Evolutionary conservation across 2,797 vertebrate species (phyloP), one percentile per base, ranked within the genome.

Genomic region (Nothura maculosa): DNA sequence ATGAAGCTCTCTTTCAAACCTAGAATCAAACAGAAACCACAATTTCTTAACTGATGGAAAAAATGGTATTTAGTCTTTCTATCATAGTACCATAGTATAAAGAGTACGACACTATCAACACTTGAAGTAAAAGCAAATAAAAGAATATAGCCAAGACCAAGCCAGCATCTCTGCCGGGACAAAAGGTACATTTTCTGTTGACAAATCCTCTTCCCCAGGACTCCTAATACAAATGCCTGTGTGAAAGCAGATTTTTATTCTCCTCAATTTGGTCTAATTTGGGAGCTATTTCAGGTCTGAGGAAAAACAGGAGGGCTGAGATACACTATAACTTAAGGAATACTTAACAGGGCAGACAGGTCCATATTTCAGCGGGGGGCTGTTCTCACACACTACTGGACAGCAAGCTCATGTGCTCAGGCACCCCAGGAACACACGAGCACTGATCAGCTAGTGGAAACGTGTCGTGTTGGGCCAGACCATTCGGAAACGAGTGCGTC

Each of bases 151-250:
- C 10, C 10, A 67, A 67, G 54, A 34, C 8, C 3, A 11, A 43
- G n/a, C n/a, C n/a, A 5, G 24, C 38, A 50, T 38, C 1, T 6
- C 2, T 6, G 19, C 28, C 18, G 42, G 52, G 15, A 82, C 9
- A 76, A 40, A 79, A 66, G 3, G 15, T 18, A 47, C 6, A 7
- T 15, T 74, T 63, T 20, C 57, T 45, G 58, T 25, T 38, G 62
- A 45, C 62, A 70, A 36, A 11, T 3, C 0, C 17, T 38, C 12
- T 42, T 50, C n/a, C 48, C 32, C 45, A 61, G 55, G 8, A 12
- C 45, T 66, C 36, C 25, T 4, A 60, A 14, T 20, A 40, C 1
- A 63, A 58, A 50, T 1, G 5, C 10, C 20, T 0, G 1, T 2
- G 19, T 54, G 70, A 66, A 54, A 40, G 8, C 32, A 61, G 16